These are phyloP conservation scores for Struthio camelus DNA, from an alignment of 2,113 vertebrate genomes.

Conservation along the genomic window DNA sequence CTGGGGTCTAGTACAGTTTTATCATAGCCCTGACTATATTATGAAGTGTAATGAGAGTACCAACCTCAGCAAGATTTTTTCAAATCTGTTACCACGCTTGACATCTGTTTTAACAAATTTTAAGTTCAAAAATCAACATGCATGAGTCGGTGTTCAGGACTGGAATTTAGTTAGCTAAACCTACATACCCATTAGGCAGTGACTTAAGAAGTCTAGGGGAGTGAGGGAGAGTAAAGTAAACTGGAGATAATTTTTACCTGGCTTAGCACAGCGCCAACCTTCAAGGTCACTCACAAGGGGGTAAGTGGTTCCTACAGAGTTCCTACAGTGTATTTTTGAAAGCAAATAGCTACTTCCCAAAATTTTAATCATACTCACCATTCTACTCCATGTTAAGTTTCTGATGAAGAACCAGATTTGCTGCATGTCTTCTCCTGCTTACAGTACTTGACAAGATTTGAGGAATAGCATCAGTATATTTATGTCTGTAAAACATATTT, in stretches of 20 bases:
- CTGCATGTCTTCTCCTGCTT: not conserved
- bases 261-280: not conserved
- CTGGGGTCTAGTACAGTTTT: not conserved
- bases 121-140: not conserved
- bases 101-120: not conserved
- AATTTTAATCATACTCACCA: fast-evolving
- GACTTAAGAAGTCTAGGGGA: not conserved
- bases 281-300: not conserved
- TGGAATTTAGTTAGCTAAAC: not conserved
- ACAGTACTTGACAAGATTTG: not conserved
- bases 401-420: not conserved
- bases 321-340: not conserved
- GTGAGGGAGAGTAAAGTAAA: not conserved
- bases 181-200: not conserved
- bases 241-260: not conserved
- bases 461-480: not conserved
- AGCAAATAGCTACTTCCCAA: not conserved
- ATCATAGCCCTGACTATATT: not conserved
- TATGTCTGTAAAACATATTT: not conserved
- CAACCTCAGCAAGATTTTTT: not conserved
- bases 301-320: too few species aligned
- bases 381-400: too few species aligned
- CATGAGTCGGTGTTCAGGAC: not conserved
- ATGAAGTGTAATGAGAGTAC: not conserved
- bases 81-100: too few species aligned